Base-by-base conservation (phyloP, 2,113 vertebrate species). In the Cygnus atratus region DNA sequence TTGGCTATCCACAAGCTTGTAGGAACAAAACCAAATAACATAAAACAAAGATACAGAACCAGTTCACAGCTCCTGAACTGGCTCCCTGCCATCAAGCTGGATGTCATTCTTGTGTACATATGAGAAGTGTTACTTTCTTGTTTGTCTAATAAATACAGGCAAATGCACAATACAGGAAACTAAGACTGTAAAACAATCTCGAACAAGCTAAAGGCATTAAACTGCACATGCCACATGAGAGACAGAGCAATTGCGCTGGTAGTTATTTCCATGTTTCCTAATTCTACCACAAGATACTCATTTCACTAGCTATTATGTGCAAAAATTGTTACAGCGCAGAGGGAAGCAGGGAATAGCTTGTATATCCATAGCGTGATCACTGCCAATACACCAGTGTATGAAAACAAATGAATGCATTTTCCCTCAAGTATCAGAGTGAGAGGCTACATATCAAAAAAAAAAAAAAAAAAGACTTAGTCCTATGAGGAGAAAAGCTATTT, bases 321-420 rank as follows among this genome's bases (percentile, higher is more conserved):
- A 55, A 84, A 90, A 95, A 73, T 54, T 72, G 55, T 84, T 91
- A 89, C 39, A 78, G 21, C 44, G 35, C 50, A 59, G n/a, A 29
- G 46, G 37, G 50, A 93, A 76, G 50, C 37, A 87, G 81, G 92
- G 79, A 95, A 72, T 80, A 95, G 15, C 24, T 41, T 71, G 21
- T n/a, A 21, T 63, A 87, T 77, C n/a, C 52, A 39, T 81, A 68
- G 90, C 55, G 48, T 57, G 63, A 93, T 85, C 31, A 4, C 76
- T 95, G 54, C 43, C 88, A 84, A 55, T 88, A 24, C 44, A 92
- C 66, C 87, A 87, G 70, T 57, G 52, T 46, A 50, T 65, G 86
- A 79, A 96, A 95, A 96, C 46, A 90, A 90, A 90, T 68, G 7
- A 93, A 76, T 73, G 54, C 39, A 67, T 90, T 96, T 90, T 76